Evolutionary conservation across 2,113 vertebrate species (phyloP), one percentile per base, ranked within the genome.

Genomic region (Dasyornis broadbenti): DNA sequence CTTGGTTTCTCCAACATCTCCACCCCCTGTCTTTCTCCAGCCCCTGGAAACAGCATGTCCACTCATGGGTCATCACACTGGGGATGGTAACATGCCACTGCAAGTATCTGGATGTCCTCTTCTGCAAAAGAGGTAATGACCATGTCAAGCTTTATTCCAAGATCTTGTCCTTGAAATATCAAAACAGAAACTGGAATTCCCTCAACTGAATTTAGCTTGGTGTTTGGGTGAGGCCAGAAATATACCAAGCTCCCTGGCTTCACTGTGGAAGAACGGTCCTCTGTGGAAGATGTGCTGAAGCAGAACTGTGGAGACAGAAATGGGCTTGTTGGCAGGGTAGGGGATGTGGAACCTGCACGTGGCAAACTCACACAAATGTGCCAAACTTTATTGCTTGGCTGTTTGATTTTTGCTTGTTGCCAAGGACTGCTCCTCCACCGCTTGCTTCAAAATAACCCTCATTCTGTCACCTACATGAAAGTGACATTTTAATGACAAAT

Each of bases 221-320:
- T 9, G 17, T 57, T 87, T 2, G 5, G 20, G 73, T 30, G 33
- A 87, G 31, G 16, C 18, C 71, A 89, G 82, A 92, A 81, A 92
- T 18, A 47, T 8, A 31, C 11, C 47, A 45, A 64, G 37, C 30
- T 82, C 33, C 35, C 56, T 68, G 60, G 33, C 42, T 88, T 27
- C 44, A 31, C 26, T 37, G 3, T 0, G 1, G 42, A 83, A 44
- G 16, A 91, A 53, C 26, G 0, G 0, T 47, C 17, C 35, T 30
- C 72, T 35, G 28, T 22, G 50, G 65, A 85, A 71, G 23, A 88
- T 6, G 31, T 90, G 50, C 24, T 84, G 59, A 75, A 85, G 61
- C 37, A 89, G 23, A 75, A 33, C 8, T 71, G 59, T 23, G 15
- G 76, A 77, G 57, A 75, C 31, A 80, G 56, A 70, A 56, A n/a